Conservation (phyloP, 92 coral and sea anemone species). For the Umimayanthus chanpuru region DNA sequence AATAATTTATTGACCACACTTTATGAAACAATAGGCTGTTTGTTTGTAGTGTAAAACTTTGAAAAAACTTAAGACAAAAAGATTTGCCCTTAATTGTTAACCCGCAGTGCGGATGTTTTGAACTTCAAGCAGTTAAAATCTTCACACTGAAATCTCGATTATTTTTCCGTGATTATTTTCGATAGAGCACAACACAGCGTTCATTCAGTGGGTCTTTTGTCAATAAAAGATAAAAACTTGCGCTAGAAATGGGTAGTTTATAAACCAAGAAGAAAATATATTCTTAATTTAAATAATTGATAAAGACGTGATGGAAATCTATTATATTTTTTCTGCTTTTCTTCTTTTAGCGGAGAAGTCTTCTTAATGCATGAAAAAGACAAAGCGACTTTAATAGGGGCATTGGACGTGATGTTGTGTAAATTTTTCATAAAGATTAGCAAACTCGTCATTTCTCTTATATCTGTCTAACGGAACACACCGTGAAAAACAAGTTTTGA, state of each 20-base stretch:
- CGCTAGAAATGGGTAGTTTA: conserved; percentile 2
- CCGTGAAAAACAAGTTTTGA: not conserved
- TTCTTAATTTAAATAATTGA: conserved; percentile 41
- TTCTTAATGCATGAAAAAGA: conserved; percentile 28
- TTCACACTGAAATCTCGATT: conserved; percentile 3
- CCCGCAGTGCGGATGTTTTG: conserved; percentile 47
- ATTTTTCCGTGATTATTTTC: not conserved
- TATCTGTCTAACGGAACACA: conserved; percentile 2
- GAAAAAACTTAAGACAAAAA: conserved; percentile 42
- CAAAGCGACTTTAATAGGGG: conserved; percentile 42
- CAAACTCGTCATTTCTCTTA: not conserved
- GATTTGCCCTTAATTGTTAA: conserved; percentile 39
- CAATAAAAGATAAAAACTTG: not conserved
- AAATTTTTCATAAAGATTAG: conserved; percentile 37
- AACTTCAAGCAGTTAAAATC: conserved; percentile 30
- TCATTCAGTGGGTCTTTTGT: not conserved
- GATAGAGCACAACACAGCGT: not conserved
- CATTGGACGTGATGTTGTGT: conserved; percentile 20
- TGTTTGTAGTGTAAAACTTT: conserved; percentile 47
- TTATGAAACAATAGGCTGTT: conserved; percentile 38
- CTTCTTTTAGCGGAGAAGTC: conserved; percentile 16
- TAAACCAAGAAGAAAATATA: conserved; percentile 7
- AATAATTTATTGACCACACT: conserved; percentile 50
- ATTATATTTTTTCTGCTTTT: conserved; percentile 33
- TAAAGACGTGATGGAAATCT: conserved; percentile 44